These are phyloP conservation scores for honey bee (Apis mellifera) DNA, from an alignment of 1,140 invertebrate genomes.

Conservation along the genomic window DNA sequence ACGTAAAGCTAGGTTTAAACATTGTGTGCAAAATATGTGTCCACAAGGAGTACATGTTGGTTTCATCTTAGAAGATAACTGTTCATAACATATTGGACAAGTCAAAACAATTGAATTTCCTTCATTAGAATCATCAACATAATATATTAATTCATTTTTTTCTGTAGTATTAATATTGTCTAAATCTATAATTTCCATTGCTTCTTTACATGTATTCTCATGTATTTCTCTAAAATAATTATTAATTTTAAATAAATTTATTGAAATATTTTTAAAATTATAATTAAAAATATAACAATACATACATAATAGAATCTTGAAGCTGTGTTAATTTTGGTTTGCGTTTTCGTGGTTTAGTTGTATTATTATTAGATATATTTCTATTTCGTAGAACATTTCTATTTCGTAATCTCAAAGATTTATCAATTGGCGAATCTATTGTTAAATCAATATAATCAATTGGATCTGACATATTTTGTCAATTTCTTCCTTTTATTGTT, in stretches of 20 bases:
- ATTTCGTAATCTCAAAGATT: neutral
- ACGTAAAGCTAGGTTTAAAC: constrained; percentile 48
- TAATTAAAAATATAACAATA: neutral
- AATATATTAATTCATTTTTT: neutral
- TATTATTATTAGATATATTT: neutral
- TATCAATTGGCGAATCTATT: constrained; percentile 50
- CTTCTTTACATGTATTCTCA: neutral
- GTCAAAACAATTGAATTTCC: constrained; percentile 9
- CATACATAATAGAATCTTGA: constrained; percentile 21
- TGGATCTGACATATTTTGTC: neutral
- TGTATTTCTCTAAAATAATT: constrained; percentile 22
- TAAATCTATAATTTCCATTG: constrained; percentile 45
- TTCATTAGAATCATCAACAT: neutral
- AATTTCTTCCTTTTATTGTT: neutral
- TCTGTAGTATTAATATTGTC: constrained; percentile 24
- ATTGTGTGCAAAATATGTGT: constrained; percentile 68
- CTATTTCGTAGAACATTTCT: neutral
- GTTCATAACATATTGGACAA: constrained; percentile 70
- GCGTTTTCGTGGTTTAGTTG: neutral
- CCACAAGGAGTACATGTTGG: constrained; percentile 69
- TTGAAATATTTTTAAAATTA: neutral
- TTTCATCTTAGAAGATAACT: constrained; percentile 52
- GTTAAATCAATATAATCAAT: constrained; percentile 66
- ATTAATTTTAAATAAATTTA: neutral
- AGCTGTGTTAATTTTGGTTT: neutral